phyloP scores from a whole-genome alignment of 2,888 invertebrate genomes.

The Sarcophaga variegata region DNA sequence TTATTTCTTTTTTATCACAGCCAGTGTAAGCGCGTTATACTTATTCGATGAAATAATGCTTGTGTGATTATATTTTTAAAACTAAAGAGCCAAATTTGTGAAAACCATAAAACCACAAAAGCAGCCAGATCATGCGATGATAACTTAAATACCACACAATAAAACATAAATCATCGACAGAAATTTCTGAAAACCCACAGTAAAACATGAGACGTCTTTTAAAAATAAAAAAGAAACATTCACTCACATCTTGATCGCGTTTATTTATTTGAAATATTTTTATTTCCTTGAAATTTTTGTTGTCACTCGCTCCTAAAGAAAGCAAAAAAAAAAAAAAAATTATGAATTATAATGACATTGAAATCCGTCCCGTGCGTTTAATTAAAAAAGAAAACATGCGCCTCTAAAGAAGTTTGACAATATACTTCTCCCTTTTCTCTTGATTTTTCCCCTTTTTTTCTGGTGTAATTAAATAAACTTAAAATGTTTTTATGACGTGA shows the following conservation, averaged over 20 bases:
- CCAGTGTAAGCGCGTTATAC: constrained; percentile 33
- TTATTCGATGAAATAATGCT: constrained; percentile 32
- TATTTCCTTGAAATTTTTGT: constrained; percentile 53
- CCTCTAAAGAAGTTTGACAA: constrained; percentile 24
- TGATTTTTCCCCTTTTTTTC: not conserved
- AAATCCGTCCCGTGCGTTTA: constrained; percentile 78
- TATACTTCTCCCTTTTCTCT: constrained; percentile 10
- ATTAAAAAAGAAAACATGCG: constrained; percentile 69
- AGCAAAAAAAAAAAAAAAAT: constrained; percentile 48
- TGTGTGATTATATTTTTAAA: constrained; percentile 28
- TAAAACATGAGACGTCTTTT: constrained; percentile 34
- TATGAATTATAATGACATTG: constrained; percentile 71
- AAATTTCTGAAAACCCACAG: constrained; percentile 22
- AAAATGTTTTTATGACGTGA: constrained; percentile 52
- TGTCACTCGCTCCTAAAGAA: constrained; percentile 33
- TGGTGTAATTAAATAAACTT: constrained; percentile 39
- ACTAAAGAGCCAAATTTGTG: not conserved
- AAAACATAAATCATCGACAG: constrained; percentile 57
- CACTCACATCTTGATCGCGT: constrained; percentile 27
- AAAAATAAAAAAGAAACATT: constrained; percentile 18
- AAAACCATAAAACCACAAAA: constrained; percentile 16
- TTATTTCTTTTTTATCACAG: not conserved
- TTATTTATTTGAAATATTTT: constrained; percentile 18
- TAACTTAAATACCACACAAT: constrained; percentile 60
- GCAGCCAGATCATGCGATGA: constrained; percentile 45